Conservation (phyloP, 1,140 invertebrate species). For the Sinonovacula constricta region DNA sequence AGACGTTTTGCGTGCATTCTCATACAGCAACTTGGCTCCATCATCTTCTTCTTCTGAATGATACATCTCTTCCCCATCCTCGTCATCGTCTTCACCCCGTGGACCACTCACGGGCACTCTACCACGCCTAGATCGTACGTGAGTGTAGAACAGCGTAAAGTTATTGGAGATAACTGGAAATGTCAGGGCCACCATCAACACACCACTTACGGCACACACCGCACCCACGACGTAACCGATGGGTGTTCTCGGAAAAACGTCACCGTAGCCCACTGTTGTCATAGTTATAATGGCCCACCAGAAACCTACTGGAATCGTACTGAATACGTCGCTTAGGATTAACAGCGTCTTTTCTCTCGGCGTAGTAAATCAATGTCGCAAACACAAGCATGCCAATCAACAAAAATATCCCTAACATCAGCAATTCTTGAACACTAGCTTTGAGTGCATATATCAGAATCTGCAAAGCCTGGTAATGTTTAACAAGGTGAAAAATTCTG, state of each 20-base stretch:
- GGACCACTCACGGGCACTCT: conserved; percentile 51
- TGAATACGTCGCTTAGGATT: conserved; percentile 69
- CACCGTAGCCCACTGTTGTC: conserved; percentile 81
- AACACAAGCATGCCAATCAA: conserved; percentile 98
- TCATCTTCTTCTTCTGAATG: conserved; percentile 45
- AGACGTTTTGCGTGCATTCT: conserved; percentile 62
- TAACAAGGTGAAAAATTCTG: conserved; percentile 74
- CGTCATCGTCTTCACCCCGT: conserved; percentile 19
- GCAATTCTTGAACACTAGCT: conserved; percentile 74
- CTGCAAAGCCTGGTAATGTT: conserved; percentile 72
- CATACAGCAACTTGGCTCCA: conserved; percentile 49
- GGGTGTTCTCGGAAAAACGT: conserved; percentile 71
- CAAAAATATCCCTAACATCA: conserved; percentile 96
- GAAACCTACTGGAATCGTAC: conserved; percentile 78
- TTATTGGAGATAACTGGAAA: conserved; percentile 77
- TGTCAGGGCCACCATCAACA: conserved; percentile 73
- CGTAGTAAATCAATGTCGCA: conserved; percentile 98
- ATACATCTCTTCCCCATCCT: conserved; percentile 16
- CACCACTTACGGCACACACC: conserved; percentile 73
- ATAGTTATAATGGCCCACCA: conserved; percentile 83
- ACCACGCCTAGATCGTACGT: conserved; percentile 67
- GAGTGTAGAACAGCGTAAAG: conserved; percentile 75
- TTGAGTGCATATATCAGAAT: conserved; percentile 73
- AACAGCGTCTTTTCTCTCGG: conserved; percentile 84
- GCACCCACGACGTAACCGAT: conserved; percentile 81